phyloP scores from a whole-genome alignment of 2,888 invertebrate species.

The Agrochola litura region DNA sequence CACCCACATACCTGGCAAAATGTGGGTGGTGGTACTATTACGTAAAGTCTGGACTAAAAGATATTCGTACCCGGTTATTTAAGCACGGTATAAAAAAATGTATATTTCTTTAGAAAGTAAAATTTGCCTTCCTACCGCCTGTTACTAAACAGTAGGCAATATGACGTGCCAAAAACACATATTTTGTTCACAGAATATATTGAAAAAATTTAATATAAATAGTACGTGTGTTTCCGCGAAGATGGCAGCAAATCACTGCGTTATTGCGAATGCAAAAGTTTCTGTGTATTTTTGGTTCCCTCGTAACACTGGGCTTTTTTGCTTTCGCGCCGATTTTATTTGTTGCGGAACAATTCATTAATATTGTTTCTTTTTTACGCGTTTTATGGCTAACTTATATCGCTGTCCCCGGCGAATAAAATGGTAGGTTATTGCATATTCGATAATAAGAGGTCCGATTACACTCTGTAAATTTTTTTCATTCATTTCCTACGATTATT shows the following conservation, averaged over 20 bases:
- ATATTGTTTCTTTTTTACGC: background rate
- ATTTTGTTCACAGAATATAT: slow-evolving; percentile 41
- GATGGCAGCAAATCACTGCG: slow-evolving; percentile 18
- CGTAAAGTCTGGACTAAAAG: background rate
- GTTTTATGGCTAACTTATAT: background rate
- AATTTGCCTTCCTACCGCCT: background rate
- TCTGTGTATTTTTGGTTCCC: background rate
- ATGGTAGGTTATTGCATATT: no score
- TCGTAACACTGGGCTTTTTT: background rate
- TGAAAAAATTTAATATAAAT: slow-evolving; percentile 55
- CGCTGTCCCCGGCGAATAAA: no score
- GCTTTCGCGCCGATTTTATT: background rate
- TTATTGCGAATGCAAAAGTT: slow-evolving; percentile 30
- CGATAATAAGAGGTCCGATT: no score
- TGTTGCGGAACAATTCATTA: background rate
- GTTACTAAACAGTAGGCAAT: slow-evolving; percentile 22
- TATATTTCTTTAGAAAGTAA: background rate
- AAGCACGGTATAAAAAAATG: background rate
- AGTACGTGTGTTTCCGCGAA: slow-evolving; percentile 50
- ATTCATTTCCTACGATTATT: no score
- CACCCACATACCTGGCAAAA: no score
- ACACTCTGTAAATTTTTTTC: no score
- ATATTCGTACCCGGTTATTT: background rate
- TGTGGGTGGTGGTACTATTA: no score
- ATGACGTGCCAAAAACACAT: slow-evolving; percentile 20